Base-by-base conservation (phyloP, 1,140 invertebrate species). In the Pogonomyrmex barbatus region DNA sequence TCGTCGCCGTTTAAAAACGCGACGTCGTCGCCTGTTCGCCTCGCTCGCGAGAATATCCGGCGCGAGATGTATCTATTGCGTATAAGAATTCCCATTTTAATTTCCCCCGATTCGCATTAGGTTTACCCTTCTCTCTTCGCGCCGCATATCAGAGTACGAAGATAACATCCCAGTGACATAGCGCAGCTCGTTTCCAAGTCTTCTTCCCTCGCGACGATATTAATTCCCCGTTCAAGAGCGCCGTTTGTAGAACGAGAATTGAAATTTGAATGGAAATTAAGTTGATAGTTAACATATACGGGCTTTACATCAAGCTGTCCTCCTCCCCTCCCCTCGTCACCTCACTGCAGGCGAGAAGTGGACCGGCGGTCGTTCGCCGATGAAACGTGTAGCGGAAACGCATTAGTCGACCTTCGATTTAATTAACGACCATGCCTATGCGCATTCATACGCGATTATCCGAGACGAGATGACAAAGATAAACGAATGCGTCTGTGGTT, bases 231-330 rank as follows among this genome's bases (percentile, higher is more conserved):
- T 82, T 82, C 42, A 42, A 73, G 54, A n/a, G 30, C 36, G 42
- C 24, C 78, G 30, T 73, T 82, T 47, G 60, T 73, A 71, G 17
- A 47, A 17, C n/a, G 39, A 60, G 79, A 83, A 83, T 83, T 75
- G 79, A 83, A 83, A 83, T 83, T 83, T 83, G 79, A 83, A 30
- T 68, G 68, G 79, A 75, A 73, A 83, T 83, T 83, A 83, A 83
- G 79, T 17, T 50, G 68, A 83, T 75, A 58, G 68, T 75, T 75
- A 75, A 73, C 68, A 83, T 83, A 83, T 75, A 62, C n/a, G 42
- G 30, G 12, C 30, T n/a, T 60, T 83, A 83, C 56, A 83, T 83
- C 79, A 75, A 75, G 10, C 54, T 63, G 79, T 73, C 39, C 17
- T 42, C 47, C 67, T 24, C 24, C 24, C 0, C 24, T 24, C 24